A percentile compares a stretch with the other conserved stretches of the same genome.
These are phyloP conservation scores for Lepidonotus clava DNA, from an alignment of 2,888 invertebrate genomes.

Conservation along the genomic window DNA sequence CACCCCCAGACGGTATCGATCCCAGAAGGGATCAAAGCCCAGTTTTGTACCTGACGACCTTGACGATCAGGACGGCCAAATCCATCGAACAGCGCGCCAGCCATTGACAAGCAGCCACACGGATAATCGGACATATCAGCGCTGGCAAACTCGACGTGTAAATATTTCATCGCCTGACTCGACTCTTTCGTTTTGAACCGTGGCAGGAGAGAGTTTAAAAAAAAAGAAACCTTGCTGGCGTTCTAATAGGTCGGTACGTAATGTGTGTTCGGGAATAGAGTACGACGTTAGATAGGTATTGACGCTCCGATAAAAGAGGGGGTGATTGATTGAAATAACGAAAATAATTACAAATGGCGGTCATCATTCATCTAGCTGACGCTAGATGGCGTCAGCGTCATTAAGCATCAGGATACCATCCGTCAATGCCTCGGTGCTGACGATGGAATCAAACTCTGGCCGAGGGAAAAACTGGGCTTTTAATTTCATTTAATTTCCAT, in stretches of 20 bases:
- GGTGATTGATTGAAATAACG: slow-evolving; percentile 43
- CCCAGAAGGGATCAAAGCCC: slow-evolving; percentile 20
- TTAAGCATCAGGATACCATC: slow-evolving; percentile 37
- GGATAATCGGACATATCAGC: slow-evolving; percentile 49
- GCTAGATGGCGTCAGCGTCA: slow-evolving; percentile 41
- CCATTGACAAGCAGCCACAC: slow-evolving; percentile 15
- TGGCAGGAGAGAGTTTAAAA: no score
- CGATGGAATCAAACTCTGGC: slow-evolving; percentile 18
- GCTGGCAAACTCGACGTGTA: not conserved
- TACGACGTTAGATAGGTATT: slow-evolving; percentile 7
- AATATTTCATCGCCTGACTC: slow-evolving; percentile 47
- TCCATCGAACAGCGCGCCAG: slow-evolving; percentile 4
- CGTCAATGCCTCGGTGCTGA: slow-evolving; percentile 29
- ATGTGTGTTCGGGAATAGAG: no score
- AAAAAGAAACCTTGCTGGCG: no score
- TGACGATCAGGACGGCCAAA: slow-evolving; percentile 20
- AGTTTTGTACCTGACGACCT: slow-evolving; percentile 46
- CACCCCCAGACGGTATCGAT: slow-evolving; percentile 18
- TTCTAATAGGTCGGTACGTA: not conserved
- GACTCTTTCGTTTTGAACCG: no score
- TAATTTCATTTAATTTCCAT: slow-evolving; percentile 54
- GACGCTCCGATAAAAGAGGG: slow-evolving; percentile 12
- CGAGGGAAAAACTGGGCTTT: slow-evolving; percentile 39
- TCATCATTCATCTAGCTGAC: slow-evolving; percentile 44
- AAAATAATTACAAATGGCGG: slow-evolving; percentile 46